Evolutionary conservation across 1,140 invertebrate genomes (phyloP).

Genomic region (Heterodera schachtii): DNA sequence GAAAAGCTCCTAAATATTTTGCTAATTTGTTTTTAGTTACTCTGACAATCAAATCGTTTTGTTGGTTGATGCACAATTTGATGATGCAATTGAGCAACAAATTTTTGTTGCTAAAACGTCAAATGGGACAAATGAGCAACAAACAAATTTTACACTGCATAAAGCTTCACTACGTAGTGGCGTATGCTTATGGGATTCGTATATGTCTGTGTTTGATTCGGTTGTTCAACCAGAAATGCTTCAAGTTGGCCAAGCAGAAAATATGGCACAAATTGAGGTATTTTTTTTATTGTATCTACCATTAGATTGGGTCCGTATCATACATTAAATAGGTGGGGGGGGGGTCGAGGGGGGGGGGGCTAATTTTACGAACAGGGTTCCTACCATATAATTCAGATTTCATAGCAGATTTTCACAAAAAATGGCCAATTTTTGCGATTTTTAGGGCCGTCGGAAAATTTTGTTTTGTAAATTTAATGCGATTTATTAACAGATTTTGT

Average conservation of each 20-base stretch:
- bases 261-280: too few relatives aligned
- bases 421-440: too few relatives aligned
- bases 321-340: too few relatives aligned
- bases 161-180: not conserved
- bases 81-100: not conserved
- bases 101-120: not conserved
- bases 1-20: not conserved
- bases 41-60: not conserved
- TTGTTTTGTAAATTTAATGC: too few relatives aligned
- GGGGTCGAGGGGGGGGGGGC: too few relatives aligned
- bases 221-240: not conserved
- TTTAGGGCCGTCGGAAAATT: too few relatives aligned
- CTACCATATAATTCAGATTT: too few relatives aligned
- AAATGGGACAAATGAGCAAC: not conserved
- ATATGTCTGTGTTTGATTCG: not conserved
- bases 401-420: too few relatives aligned
- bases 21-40: not conserved
- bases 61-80: not conserved
- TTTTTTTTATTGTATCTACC: too few relatives aligned
- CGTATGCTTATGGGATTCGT: not conserved
- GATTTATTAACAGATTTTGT: too few relatives aligned
- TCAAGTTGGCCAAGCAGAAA: not conserved
- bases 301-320: too few relatives aligned
- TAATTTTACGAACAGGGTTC: too few relatives aligned
- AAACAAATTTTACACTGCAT: not conserved